These are phyloP conservation scores for Argyresthia goedartella DNA, from an alignment of 2,888 invertebrate species.

Conservation along the genomic window DNA sequence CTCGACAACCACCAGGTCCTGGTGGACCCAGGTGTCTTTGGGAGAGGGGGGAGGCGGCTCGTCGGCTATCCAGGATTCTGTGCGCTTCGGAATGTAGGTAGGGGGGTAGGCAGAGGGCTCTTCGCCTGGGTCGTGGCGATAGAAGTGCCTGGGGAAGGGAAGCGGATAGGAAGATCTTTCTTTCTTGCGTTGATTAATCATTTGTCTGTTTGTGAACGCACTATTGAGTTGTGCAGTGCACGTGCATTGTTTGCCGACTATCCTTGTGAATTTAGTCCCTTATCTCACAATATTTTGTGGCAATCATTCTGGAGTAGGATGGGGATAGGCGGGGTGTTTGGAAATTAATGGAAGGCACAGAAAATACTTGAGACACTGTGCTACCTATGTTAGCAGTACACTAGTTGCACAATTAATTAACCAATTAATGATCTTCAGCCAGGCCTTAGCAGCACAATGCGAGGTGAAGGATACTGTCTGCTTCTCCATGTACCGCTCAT, in stretches of 20 bases:
- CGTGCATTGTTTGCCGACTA: too few species aligned
- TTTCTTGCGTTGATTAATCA: too few species aligned
- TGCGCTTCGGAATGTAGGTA: constrained; percentile 46
- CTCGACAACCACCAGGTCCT: constrained; percentile 33
- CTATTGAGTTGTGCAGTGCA: too few species aligned
- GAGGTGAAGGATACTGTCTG: constrained; percentile 43
- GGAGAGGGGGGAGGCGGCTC: constrained; percentile 43
- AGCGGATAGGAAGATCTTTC: neutral
- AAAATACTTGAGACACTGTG: too few species aligned
- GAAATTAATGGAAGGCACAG: too few species aligned
- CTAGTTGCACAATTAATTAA: constrained; percentile 10
- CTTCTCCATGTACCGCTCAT: constrained; percentile 43
- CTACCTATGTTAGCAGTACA: too few species aligned
- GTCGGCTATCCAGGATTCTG: constrained; percentile 51
- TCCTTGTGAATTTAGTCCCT: too few species aligned
- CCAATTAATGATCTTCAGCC: constrained; percentile 54
- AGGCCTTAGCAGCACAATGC: constrained; percentile 50
- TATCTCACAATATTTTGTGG: too few species aligned
- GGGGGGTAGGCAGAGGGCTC: constrained; percentile 46
- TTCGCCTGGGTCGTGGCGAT: constrained; percentile 59
- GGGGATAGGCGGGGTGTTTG: too few species aligned
- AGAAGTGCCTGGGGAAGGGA: constrained; percentile 41
- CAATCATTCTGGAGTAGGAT: too few species aligned
- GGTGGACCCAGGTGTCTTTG: constrained; percentile 46
- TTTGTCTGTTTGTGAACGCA: too few species aligned